phyloP scores from a whole-genome alignment of 2,113 vertebrate species.

The Oplegnathus fasciatus region DNA sequence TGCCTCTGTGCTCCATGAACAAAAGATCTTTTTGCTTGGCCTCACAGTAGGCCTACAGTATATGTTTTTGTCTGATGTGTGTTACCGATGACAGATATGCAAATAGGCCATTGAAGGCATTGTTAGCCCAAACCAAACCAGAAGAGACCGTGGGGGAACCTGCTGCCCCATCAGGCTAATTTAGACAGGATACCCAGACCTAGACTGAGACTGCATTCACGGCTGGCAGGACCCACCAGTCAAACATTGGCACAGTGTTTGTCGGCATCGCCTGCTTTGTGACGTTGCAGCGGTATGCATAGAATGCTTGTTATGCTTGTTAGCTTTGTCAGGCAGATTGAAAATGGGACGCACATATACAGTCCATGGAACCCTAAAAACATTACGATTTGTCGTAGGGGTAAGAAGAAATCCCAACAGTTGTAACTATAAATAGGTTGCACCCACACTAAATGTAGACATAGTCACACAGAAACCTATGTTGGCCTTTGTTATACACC shows the following conservation, averaged over 20 bases:
- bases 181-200: slow-evolving; percentile 3
- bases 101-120: slow-evolving; percentile 17
- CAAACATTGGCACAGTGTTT: slow-evolving; percentile 38
- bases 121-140: slow-evolving; percentile 13
- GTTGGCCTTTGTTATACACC: slow-evolving; percentile 28
- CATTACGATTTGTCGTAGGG: background rate
- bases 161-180: slow-evolving; percentile 19
- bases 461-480: background rate
- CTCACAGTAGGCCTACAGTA: slow-evolving; percentile 7
- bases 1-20: slow-evolving; percentile 12
- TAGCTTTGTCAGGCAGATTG: slow-evolving; percentile 63
- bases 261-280: slow-evolving; percentile 62
- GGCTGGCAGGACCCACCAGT: slow-evolving; percentile 11
- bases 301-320: slow-evolving; percentile 64
- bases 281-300: slow-evolving; percentile 68
- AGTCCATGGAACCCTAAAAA: slow-evolving; percentile 23
- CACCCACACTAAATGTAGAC: background rate
- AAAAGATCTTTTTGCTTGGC: slow-evolving; percentile 18
- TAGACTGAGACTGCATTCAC: slow-evolving; percentile 12
- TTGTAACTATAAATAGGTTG: background rate
- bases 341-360: slow-evolving; percentile 42
- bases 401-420: background rate
- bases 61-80: slow-evolving; percentile 18
- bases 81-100: slow-evolving; percentile 23
- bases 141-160: background rate